Conservation (phyloP, 2,797 vertebrate genomes). For the Calcarius lapponicus region DNA sequence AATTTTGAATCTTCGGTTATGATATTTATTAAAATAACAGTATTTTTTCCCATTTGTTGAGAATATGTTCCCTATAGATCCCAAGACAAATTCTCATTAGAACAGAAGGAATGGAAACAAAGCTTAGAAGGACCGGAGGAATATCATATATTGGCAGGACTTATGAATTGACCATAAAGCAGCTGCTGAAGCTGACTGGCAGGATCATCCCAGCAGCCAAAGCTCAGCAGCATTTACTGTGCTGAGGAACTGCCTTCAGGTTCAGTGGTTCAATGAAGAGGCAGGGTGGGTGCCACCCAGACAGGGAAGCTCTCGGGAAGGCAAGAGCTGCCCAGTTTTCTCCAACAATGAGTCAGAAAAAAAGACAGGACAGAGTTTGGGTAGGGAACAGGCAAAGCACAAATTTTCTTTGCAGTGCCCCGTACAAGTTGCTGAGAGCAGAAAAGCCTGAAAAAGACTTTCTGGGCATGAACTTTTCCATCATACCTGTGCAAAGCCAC, state of each 20-base stretch:
- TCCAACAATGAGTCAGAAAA: neutral
- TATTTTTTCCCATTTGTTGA: neutral
- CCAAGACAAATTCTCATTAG: neutral
- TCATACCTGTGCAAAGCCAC: neutral
- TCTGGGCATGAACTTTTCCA: neutral
- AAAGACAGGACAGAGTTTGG: neutral
- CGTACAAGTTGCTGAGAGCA: neutral
- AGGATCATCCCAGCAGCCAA: neutral
- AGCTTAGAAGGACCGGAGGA: neutral
- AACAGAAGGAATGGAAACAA: neutral
- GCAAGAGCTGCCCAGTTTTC: neutral
- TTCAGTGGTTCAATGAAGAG: rapidly evolving
- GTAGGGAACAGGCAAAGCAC: neutral
- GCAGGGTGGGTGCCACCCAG: rapidly evolving
- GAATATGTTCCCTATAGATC: neutral
- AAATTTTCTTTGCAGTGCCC: neutral
- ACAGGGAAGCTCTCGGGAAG: neutral
- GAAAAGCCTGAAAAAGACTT: neutral
- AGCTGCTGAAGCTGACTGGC: neutral
- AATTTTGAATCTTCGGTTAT: neutral
- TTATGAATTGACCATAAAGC: neutral
- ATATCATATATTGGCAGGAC: neutral
- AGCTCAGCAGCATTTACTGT: neutral
- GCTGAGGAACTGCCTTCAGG: neutral
- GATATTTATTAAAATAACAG: neutral